Conservation (phyloP, 2,888 invertebrate genomes). For the Tenthredo livida region DNA sequence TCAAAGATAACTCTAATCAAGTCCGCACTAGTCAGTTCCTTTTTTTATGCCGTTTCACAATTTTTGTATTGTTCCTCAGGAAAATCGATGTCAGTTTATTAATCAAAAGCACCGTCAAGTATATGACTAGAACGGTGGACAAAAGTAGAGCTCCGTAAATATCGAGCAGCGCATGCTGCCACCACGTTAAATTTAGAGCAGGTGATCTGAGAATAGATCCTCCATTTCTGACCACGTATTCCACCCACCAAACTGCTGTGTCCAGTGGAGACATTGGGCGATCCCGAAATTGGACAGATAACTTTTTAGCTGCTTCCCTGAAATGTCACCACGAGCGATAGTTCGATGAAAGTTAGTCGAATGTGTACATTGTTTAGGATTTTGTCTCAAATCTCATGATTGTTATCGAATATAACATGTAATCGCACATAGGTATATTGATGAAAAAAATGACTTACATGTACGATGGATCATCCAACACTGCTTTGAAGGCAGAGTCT, state of each 20-base stretch:
- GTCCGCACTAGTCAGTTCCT: not conserved
- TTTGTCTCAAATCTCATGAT: not conserved
- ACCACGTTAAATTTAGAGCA: conserved; percentile 44
- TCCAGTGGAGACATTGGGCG: conserved; percentile 47
- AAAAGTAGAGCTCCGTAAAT: conserved; percentile 25
- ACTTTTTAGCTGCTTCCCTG: conserved; percentile 59
- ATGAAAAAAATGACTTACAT: conserved; percentile 53
- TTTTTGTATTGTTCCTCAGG: not conserved
- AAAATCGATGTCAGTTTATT: not conserved
- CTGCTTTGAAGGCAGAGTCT: conserved; percentile 62
- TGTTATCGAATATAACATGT: not conserved
- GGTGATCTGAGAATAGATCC: conserved; percentile 35
- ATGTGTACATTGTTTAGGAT: not conserved
- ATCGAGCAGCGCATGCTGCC: conserved; percentile 38
- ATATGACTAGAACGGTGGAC: not conserved
- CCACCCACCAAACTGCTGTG: conserved; percentile 45
- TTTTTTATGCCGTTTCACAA: not conserved
- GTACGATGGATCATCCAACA: conserved; percentile 65
- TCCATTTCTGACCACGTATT: conserved; percentile 46
- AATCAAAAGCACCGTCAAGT: not conserved
- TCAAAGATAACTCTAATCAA: not conserved
- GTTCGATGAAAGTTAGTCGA: not conserved
- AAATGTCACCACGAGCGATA: not conserved
- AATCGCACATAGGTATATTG: not conserved
- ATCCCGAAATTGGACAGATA: conserved; percentile 23